These are phyloP conservation scores for Petrocephalus zakoni DNA, from an alignment of 2,113 vertebrate species.

Conservation along the genomic window DNA sequence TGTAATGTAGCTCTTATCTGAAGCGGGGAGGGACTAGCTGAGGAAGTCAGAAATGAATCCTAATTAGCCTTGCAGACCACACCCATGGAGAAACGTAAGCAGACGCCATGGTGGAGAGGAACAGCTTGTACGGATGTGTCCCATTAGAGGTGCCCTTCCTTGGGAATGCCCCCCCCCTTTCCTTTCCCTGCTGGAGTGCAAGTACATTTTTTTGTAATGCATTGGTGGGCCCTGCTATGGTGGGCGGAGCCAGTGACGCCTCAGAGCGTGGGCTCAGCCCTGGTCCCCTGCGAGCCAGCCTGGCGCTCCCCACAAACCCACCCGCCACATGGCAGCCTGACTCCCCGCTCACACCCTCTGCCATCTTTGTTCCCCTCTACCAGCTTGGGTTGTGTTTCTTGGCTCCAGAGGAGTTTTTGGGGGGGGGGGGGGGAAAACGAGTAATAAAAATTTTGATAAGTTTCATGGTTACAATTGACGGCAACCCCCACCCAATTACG, in stretches of 20 bases:
- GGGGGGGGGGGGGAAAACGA: too few relatives aligned
- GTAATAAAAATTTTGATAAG: too few relatives aligned
- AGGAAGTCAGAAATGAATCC: slow-evolving; percentile 13
- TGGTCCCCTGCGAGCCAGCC: not conserved
- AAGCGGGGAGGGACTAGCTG: not conserved
- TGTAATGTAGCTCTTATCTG: slow-evolving; percentile 9
- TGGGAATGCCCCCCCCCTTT: not conserved
- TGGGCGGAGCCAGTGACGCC: not conserved
- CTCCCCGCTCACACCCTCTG: not conserved
- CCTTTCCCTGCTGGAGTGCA: not conserved
- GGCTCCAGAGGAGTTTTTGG: not conserved
- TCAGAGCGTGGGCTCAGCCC: not conserved
- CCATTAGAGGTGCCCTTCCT: slow-evolving; percentile 4
- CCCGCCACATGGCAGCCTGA: slow-evolving; percentile 6
- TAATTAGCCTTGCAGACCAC: not conserved
- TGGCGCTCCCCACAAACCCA: not conserved
- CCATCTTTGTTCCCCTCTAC: slow-evolving; percentile 13
- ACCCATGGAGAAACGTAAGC: not conserved
- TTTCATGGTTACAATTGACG: too few relatives aligned
- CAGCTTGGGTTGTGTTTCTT: slow-evolving; percentile 3
- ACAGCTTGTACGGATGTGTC: slow-evolving; percentile 4
- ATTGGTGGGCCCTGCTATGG: not conserved
- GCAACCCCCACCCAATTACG: too few relatives aligned
- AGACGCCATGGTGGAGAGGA: not conserved
- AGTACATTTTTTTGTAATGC: not conserved